These are phyloP conservation scores for Chionis minor DNA, from an alignment of 2,113 vertebrate species.

Conservation along the genomic window DNA sequence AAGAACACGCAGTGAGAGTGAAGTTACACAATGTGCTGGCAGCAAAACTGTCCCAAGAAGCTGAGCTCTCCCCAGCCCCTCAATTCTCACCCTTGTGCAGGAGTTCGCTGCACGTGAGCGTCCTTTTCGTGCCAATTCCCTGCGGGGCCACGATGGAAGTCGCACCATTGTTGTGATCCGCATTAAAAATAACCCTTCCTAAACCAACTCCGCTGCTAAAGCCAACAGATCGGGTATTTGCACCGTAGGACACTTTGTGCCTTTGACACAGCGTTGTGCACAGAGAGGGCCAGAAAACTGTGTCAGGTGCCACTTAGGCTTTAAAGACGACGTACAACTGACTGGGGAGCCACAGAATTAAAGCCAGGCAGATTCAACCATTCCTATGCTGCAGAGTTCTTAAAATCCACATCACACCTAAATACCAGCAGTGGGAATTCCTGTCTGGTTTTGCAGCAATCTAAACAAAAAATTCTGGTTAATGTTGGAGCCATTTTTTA, in stretches of 20 bases:
- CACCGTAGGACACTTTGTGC: neutral
- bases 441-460: neutral
- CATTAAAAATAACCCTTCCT: constrained; percentile 40
- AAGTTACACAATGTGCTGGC: constrained; percentile 45
- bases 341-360: neutral
- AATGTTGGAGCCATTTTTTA: neutral
- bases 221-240: neutral
- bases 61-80: neutral
- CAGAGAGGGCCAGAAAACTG: neutral
- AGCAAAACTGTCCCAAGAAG: neutral
- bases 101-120: neutral
- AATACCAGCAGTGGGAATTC: neutral
- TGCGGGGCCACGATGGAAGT: neutral
- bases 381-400: neutral
- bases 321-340: rapidly evolving
- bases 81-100: neutral
- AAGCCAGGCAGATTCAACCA: neutral
- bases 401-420: neutral
- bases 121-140: neutral
- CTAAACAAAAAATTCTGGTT: neutral
- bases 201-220: neutral
- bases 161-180: neutral
- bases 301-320: neutral
- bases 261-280: neutral
- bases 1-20: neutral